Evolutionary conservation across 2,797 vertebrate species (phyloP), one percentile per base, ranked within the genome.

Genomic region (Pogonophryne albipinna): DNA sequence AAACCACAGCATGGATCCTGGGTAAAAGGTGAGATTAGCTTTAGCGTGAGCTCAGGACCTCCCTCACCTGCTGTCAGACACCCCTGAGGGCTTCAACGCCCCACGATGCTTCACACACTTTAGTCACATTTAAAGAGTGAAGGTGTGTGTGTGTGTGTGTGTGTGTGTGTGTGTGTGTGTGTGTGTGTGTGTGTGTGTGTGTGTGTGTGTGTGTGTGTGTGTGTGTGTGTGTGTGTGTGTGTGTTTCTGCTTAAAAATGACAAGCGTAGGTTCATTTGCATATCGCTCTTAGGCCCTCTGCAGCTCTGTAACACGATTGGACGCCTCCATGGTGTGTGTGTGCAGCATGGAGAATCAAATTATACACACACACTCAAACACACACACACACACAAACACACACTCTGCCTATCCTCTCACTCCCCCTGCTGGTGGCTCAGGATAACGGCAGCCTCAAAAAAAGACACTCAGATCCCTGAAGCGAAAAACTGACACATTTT

Each of bases 221-320:
- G n/a, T 51, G 50, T 20, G 20, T 53, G 51, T 53, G 53, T 63
- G 58, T 53, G 57, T 27, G 42, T 19, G 74, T 19, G 66, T 50
- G 41, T 64, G 31, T 27, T 73, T 63, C 51, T 70, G 74, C 74
- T 38, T 84, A 79, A 86, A 90, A 89, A 85, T 84, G 82, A 86
- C 76, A 84, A 63, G 59, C 15, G 20, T 5, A 14, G 45, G 12
- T 34, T 88, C 62, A 87, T 91, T 92, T 90, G 83, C 88, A 88
- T 91, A 83, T 84, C 16, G 8, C 85, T 85, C 53, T 64, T 74
- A 78, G 81, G 79, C 79, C 34, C 61, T 69, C 71, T 75, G 74
- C 65, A 74, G 71, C 85, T 78, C 79, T 74, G 44, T 51, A 72
- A 87, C 42, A 16, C 15, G 71, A 91, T 86, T 92, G 89, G 85